phyloP scores from a whole-genome alignment of 37 sponge, comb jelly and placozoan genomes.

The Chondrosia reniformis region DNA sequence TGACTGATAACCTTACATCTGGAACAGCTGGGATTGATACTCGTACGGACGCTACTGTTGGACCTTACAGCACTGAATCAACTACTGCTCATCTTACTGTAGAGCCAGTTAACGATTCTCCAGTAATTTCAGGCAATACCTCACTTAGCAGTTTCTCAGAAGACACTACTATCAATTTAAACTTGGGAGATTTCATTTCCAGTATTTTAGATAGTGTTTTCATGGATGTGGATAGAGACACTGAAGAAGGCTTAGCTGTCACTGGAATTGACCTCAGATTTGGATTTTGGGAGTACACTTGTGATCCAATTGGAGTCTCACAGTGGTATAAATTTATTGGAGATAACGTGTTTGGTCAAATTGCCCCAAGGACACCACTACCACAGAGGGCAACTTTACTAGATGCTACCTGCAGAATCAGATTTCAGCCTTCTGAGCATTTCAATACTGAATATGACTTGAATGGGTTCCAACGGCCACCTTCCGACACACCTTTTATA shows the following conservation, averaged over 20 bases:
- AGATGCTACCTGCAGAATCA: slow-evolving; percentile 43
- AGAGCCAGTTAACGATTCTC: slow-evolving; percentile 83
- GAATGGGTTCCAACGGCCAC: slow-evolving; percentile 40
- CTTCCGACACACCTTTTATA: slow-evolving; percentile 64
- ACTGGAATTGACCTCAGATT: slow-evolving; percentile 53
- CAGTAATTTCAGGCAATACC: slow-evolving; percentile 29
- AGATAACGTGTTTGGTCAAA: slow-evolving; percentile 52
- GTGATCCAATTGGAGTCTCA: slow-evolving; percentile 33
- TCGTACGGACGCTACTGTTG: slow-evolving; percentile 43
- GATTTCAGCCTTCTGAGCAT: slow-evolving; percentile 55
- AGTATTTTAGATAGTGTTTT: slow-evolving; percentile 27
- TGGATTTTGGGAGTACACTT: slow-evolving; percentile 85
- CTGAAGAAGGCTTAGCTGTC: slow-evolving; percentile 51
- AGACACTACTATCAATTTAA: slow-evolving; percentile 25
- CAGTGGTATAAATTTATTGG: slow-evolving; percentile 62
- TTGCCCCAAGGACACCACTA: slow-evolving; percentile 52
- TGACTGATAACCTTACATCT: slow-evolving; percentile 50
- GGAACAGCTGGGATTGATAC: slow-evolving; percentile 60
- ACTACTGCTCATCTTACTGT: slow-evolving; percentile 61
- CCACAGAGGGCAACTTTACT: slow-evolving; percentile 69
- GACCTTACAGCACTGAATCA: slow-evolving; percentile 61
- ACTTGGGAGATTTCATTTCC: slow-evolving; percentile 37
- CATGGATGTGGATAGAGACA: slow-evolving; percentile 52
- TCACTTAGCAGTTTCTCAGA: slow-evolving; percentile 43
- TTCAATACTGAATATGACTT: slow-evolving; percentile 79